These are phyloP conservation scores for Lycodopsis pacificus DNA, from an alignment of 2,797 vertebrate genomes.

Conservation along the genomic window DNA sequence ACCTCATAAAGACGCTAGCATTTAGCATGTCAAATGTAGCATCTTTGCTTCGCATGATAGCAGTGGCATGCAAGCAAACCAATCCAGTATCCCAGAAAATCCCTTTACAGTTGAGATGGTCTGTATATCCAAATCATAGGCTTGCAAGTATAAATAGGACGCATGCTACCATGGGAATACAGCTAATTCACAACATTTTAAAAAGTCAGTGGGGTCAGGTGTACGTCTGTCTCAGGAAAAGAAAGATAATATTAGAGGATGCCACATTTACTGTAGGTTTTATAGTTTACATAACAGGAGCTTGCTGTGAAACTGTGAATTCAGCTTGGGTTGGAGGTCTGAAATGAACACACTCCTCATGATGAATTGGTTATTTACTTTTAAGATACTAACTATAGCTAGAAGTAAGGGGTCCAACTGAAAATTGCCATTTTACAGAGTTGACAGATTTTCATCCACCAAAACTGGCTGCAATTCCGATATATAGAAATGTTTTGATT, in stretches of 20 bases:
- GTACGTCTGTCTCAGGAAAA: constrained; percentile 5
- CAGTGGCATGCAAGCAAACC: too few species aligned
- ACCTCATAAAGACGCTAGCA: background rate
- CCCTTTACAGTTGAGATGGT: background rate
- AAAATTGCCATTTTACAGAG: background rate
- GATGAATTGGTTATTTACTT: background rate
- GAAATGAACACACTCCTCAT: background rate
- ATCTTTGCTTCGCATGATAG: background rate
- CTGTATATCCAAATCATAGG: background rate
- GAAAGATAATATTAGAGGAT: background rate
- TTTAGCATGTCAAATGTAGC: background rate
- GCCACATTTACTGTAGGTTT: background rate
- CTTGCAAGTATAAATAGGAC: constrained; percentile 12
- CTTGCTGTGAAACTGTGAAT: background rate
- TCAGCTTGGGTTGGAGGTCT: background rate
- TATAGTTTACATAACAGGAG: background rate
- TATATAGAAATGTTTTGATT: background rate
- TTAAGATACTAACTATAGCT: background rate
- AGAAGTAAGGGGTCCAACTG: background rate
- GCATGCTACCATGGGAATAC: constrained; percentile 35
- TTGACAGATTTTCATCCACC: background rate
- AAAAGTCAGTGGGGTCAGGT: constrained; percentile 19
- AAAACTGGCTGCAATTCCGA: background rate
- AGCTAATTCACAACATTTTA: constrained; percentile 16
- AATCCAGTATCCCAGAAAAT: background rate